Base-by-base conservation (phyloP, 2,797 vertebrate species). In the Platyrinchus mystaceus region DNA sequence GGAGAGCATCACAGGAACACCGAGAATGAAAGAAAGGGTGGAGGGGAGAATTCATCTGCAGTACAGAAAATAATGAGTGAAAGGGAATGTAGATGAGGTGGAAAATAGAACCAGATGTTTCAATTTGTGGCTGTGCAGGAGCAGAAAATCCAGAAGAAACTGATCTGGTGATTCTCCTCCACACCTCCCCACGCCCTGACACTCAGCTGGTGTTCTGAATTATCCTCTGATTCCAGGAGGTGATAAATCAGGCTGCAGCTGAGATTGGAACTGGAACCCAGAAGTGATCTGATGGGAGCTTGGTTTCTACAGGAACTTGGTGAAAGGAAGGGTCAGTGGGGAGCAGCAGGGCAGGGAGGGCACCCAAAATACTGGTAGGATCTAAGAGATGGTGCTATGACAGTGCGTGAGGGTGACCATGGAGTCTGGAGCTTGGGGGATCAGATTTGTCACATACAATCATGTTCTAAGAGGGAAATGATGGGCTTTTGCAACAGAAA, bases 51-150 rank as follows among this genome's bases (percentile, higher is more conserved):
- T 56, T 78, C 60, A 75, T 89, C 46, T 67, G 63, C 59, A 76
- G 87, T 6, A 47, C 74, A 50, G 62, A 78, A 78, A 76, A 76
- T 59, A 87, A 78, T 17, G 69, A 90, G 69, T 53, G 67, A 73
- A 92, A 69, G 44, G 52, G 71, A 90, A 41, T 32, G 87, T 3
- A 92, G 94, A 92, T 93, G 96, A 96, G 63, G 89, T 95, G 92
- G 94, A 94, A 96, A 96, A 95, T 66, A 84, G 90, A 95, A 88
- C 46, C 96, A 93, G 92, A 79, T 94, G 90, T 88, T 96, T 64
- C 87, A 68, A 93, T 93, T 44, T 84, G 78, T 58, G 87, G 43
- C 67, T 88, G 84, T 32, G 70, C 70, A 82, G 56, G 59, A 93
- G 81, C 70, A 81, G 77, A 93, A 95, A 94, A 90, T 27, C 28